A percentile compares a stretch with the other conserved stretches of the same genome.
Evolutionary conservation across 2,113 vertebrate genomes (phyloP).

Genomic region (Siphamia tubifer): DNA sequence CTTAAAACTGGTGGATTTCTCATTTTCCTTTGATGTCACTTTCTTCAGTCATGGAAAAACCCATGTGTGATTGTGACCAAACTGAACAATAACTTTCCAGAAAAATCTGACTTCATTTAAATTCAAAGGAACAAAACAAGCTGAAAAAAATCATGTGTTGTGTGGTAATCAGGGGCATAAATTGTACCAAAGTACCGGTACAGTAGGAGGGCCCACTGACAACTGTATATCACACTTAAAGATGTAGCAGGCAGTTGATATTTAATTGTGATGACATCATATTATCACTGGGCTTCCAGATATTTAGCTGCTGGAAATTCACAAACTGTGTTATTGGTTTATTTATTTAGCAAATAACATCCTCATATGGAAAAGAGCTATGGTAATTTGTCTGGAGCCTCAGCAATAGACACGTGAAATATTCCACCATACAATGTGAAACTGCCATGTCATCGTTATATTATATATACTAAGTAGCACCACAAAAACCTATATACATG

Average conservation of each 20-base stretch:
- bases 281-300: slow-evolving; percentile 35
- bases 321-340: slow-evolving; percentile 29
- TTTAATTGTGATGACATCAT: slow-evolving; percentile 7
- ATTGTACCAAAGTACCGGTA: slow-evolving; percentile 29
- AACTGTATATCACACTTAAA: slow-evolving; percentile 36
- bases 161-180: background rate
- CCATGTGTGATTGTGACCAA: background rate
- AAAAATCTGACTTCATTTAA: slow-evolving; percentile 13
- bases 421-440: slow-evolving; percentile 22
- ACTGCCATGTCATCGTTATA: slow-evolving; percentile 36
- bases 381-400: slow-evolving; percentile 10
- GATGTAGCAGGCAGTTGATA: slow-evolving; percentile 26
- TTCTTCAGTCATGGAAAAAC: slow-evolving; percentile 7
- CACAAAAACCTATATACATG: slow-evolving; percentile 74
- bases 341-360: background rate
- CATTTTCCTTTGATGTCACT: background rate
- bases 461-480: slow-evolving; percentile 61
- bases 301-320: slow-evolving; percentile 28
- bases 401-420: slow-evolving; percentile 3
- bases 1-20: background rate
- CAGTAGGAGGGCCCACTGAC: slow-evolving; percentile 23
- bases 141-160: slow-evolving; percentile 6
- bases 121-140: slow-evolving; percentile 22
- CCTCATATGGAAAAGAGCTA: background rate
- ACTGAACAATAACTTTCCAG: background rate